A percentile compares a stretch with the other conserved stretches of the same genome.
phyloP scores from a whole-genome alignment of 2,797 vertebrate genomes.

The Trachops cirrhosus region DNA sequence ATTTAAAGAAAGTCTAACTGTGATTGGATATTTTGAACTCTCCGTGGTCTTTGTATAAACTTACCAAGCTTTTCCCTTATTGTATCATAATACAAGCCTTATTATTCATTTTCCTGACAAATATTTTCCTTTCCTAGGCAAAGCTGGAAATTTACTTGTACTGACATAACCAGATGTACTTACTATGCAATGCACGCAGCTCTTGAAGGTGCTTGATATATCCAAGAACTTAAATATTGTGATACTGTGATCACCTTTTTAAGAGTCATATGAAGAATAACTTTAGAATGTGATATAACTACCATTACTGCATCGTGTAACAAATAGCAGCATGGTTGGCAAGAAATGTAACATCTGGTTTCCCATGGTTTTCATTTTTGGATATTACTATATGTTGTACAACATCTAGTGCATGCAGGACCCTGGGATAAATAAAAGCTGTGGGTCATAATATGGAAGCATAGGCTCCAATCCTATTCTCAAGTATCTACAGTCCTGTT shows the following conservation, averaged over 20 bases:
- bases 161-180: neutral
- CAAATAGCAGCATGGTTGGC: neutral
- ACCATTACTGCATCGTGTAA: neutral
- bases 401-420: neutral
- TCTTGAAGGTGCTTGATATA: neutral
- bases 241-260: neutral
- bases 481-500: neutral
- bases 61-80: constrained; percentile 82
- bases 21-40: constrained; percentile 77
- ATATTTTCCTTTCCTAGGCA: constrained; percentile 72
- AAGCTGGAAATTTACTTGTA: constrained; percentile 65
- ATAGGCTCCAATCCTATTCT: neutral
- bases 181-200: neutral
- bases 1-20: constrained; percentile 77
- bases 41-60: constrained; percentile 80
- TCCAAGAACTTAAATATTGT: neutral
- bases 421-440: neutral
- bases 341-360: constrained; percentile 28
- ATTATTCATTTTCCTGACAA: constrained; percentile 88
- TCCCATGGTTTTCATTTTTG: neutral
- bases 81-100: constrained; percentile 82
- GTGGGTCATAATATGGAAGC: neutral
- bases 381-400: neutral
- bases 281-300: neutral
- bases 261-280: neutral